These are phyloP conservation scores for Mustelus asterias DNA, from an alignment of 2,113 vertebrate genomes.

Conservation along the genomic window DNA sequence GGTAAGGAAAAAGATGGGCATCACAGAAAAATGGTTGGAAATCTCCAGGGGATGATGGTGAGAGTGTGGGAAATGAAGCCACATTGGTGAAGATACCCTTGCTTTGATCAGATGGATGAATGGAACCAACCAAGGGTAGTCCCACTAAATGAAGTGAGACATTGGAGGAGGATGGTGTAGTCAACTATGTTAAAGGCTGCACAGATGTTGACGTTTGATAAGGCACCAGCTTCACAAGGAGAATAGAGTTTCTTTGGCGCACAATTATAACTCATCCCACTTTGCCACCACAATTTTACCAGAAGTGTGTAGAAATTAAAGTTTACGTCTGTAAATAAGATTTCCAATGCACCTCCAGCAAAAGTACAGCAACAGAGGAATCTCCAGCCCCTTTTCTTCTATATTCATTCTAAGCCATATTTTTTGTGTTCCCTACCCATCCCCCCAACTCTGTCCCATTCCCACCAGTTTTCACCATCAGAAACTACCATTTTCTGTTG, in stretches of 20 bases:
- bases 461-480: not conserved
- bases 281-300: not conserved
- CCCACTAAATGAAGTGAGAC: not conserved
- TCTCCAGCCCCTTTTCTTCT: not conserved
- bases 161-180: not conserved
- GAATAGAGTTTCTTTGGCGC: not conserved
- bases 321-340: not conserved
- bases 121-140: not conserved
- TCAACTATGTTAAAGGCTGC: not conserved
- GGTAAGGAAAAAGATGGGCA: not conserved
- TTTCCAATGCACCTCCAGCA: not conserved
- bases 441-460: not conserved
- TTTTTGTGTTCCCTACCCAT: not conserved
- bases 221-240: not conserved
- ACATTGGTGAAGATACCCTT: not conserved
- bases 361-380: not conserved
- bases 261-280: not conserved
- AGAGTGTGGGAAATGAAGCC: not conserved
- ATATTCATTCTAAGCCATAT: not conserved
- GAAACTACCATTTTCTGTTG: not conserved
- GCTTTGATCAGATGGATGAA: not conserved
- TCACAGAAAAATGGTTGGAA: not conserved
- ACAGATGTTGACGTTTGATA: not conserved
- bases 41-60: not conserved
- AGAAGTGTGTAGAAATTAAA: not conserved